Evolutionary conservation across 2,113 vertebrate genomes (phyloP), one percentile per base, ranked within the genome.

Genomic region (Brachirus orientalis): DNA sequence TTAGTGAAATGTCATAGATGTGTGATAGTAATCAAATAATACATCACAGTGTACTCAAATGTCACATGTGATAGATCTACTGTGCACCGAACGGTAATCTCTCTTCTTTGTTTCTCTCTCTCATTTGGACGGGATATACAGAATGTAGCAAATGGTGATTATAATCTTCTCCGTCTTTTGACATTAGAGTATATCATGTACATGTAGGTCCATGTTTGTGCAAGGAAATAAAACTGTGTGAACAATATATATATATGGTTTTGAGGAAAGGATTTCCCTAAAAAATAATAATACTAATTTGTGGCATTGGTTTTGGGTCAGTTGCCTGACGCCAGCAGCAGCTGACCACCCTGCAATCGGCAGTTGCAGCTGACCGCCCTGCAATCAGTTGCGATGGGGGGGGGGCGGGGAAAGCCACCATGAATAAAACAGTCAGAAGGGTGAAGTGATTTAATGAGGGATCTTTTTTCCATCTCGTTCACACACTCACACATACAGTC

Each of bases 11-110:
- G 87, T 77, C 84, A 85, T 66, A 76, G 75, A 80, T 70, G 69
- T 85, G 82, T 72, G 87, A 88, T 77, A 72, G 59, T 82, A 75
- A 88, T 86, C 81, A 83, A 86, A 87, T 79, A 86, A 71, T 79
- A 83, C 76, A 84, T 88, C 84, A 87, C 59, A 76, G 60, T 44
- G 44, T 8, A 47, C 53, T 54, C 58, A 83, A 87, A 85, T 77
- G 83, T 83, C 83, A 65, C 17, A 77, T 50, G 17, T 74, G 64
- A 83, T 53, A 43, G 73, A 82, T 79, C 73, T 65, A 53, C 69
- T 74, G 10, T 10, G 50, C 40, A 43, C 40, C 0, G 0, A 56
- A 2, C 41, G 0, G 5, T 55, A 41, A 67, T 77, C 35, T 63
- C 56, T 7, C 28, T 57, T 7, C 28, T 57, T 57, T 50, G 38